phyloP scores from a whole-genome alignment of 2,797 vertebrate genomes.

The Austrolebias charrua region DNA sequence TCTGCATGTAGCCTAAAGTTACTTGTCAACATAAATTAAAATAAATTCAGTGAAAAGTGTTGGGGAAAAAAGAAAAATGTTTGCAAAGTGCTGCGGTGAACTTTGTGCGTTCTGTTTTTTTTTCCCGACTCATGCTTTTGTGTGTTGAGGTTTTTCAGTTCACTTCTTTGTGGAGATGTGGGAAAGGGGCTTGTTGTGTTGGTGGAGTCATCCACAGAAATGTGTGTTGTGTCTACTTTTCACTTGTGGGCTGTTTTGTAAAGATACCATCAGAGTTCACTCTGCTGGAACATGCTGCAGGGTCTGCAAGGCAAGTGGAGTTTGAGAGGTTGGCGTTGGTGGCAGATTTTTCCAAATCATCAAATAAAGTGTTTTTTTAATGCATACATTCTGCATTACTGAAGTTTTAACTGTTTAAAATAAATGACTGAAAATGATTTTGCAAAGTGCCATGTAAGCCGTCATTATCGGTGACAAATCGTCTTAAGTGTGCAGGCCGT shows the following conservation, averaged over 20 bases:
- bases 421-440: background rate
- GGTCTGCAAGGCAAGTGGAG: conserved; percentile 8
- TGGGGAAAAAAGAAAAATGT: background rate
- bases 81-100: conserved; percentile 2
- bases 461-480: conserved; percentile 3
- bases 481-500: conserved; percentile 18
- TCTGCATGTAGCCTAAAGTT: too few relatives aligned
- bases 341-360: background rate
- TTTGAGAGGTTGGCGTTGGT: conserved; percentile 6
- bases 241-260: conserved; percentile 34
- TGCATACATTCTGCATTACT: background rate
- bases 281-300: conserved; percentile 17
- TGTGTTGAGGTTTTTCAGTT: background rate
- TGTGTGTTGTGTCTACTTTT: conserved; percentile 27
- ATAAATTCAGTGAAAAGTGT: too few relatives aligned
- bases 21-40: too few relatives aligned
- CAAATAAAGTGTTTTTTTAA: background rate
- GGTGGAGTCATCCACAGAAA: conserved; percentile 6
- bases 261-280: conserved; percentile 38
- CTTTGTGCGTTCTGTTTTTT: background rate
- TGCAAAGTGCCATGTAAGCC: background rate
- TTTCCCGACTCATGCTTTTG: background rate
- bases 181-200: conserved; percentile 17
- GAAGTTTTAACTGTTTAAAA: background rate
- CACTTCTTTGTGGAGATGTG: conserved; percentile 8